phyloP scores from a whole-genome alignment of 2,797 vertebrate species.

The Lepus oiostolus region DNA sequence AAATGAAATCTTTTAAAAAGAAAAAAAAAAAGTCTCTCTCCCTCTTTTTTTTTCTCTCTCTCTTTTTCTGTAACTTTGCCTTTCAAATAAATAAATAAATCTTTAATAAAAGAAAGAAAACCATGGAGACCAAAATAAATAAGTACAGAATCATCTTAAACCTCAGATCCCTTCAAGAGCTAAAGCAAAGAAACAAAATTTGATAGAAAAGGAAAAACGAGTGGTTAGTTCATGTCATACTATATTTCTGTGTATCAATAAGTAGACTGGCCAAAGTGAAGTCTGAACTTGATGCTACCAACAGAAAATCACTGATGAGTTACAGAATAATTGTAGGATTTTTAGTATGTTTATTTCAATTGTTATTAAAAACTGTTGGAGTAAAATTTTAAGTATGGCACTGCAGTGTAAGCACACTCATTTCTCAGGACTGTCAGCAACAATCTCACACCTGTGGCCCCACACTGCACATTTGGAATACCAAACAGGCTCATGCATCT shows the following conservation, averaged over 20 bases:
- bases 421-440: background rate
- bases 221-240: background rate
- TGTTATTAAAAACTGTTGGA: background rate
- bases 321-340: background rate
- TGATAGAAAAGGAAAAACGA: background rate
- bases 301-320: background rate
- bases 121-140: background rate
- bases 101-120: too few relatives aligned
- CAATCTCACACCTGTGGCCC: background rate
- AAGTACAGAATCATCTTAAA: background rate
- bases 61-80: too few relatives aligned
- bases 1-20: too few relatives aligned
- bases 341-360: background rate
- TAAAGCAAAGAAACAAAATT: slow-evolving; percentile 19
- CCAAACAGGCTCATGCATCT: background rate
- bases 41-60: too few relatives aligned
- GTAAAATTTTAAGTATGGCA: background rate
- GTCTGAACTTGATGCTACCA: background rate
- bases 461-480: too few relatives aligned
- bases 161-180: background rate
- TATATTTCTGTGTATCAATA: background rate
- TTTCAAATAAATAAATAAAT: too few relatives aligned
- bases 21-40: too few relatives aligned
- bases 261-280: background rate
- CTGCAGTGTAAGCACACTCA: background rate